These are phyloP conservation scores for Styela plicata DNA, from an alignment of 23 tunicate genomes.

Conservation along the genomic window DNA sequence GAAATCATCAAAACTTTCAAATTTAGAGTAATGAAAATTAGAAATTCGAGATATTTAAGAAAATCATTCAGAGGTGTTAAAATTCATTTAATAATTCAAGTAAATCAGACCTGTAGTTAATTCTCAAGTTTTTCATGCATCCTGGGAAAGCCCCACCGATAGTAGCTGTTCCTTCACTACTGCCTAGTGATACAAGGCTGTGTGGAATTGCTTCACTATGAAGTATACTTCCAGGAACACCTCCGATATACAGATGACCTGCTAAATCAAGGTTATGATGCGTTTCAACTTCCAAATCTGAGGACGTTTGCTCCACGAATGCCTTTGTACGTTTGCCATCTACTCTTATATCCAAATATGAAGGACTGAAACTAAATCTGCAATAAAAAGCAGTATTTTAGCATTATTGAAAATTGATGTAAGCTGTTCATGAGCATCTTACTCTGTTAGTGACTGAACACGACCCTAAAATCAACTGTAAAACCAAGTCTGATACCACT, in stretches of 20 bases:
- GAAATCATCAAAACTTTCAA: no score
- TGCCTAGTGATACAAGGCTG: slow-evolving; percentile 13
- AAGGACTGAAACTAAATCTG: slow-evolving; percentile 48
- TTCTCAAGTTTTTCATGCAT: slow-evolving; percentile 56
- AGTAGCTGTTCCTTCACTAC: neutral
- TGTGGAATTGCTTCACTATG: neutral
- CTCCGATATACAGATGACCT: slow-evolving; percentile 63
- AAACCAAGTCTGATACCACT: neutral
- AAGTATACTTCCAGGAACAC: slow-evolving; percentile 24
- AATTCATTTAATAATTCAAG: no score
- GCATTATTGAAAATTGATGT: no score
- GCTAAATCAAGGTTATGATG: slow-evolving; percentile 31
- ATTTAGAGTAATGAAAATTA: no score
- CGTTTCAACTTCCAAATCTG: neutral
- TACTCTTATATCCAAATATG: slow-evolving; percentile 63
- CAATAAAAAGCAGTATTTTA: neutral
- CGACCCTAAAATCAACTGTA: neutral
- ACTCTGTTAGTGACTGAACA: neutral
- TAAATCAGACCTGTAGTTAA: slow-evolving; percentile 47
- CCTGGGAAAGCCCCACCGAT: slow-evolving; percentile 72
- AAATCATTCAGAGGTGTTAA: no score
- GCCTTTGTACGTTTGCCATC: slow-evolving; percentile 56
- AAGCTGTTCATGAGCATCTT: no score
- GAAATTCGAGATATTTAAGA: no score
- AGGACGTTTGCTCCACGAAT: slow-evolving; percentile 16